These are phyloP conservation scores for Drosophila colorata DNA, from an alignment of 2,888 invertebrate genomes.

Conservation along the genomic window DNA sequence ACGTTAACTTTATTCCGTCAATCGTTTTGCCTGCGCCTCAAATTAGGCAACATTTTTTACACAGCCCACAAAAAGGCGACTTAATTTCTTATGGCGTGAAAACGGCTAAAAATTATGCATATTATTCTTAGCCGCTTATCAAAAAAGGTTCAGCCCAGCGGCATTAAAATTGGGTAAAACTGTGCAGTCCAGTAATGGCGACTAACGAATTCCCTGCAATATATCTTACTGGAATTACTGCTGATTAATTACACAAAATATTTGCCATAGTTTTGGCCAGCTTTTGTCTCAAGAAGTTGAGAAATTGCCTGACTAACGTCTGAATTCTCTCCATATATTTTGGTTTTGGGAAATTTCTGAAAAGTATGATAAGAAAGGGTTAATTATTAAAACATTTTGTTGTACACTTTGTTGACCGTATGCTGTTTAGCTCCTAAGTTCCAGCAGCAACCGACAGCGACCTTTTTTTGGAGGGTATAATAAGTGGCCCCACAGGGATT, in stretches of 20 bases:
- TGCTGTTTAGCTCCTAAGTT: too few species aligned
- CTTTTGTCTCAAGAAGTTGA: neutral
- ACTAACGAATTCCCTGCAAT: slow-evolving; percentile 11
- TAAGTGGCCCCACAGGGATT: slow-evolving; percentile 31
- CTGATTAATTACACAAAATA: neutral
- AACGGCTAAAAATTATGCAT: slow-evolving; percentile 18
- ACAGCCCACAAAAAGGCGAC: slow-evolving; percentile 4
- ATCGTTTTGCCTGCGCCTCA: slow-evolving; percentile 17
- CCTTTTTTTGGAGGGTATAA: slow-evolving; percentile 14
- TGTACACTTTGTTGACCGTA: neutral
- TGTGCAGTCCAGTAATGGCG: neutral
- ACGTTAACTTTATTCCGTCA: slow-evolving; percentile 23
- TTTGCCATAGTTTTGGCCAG: neutral
- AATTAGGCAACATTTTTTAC: slow-evolving; percentile 30
- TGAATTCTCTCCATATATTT: too few species aligned
- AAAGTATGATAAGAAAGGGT: neutral
- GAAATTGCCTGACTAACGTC: neutral
- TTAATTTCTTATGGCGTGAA: slow-evolving; percentile 19
- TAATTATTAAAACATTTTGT: neutral
- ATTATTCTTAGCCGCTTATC: slow-evolving; percentile 26
- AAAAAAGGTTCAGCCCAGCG: slow-evolving; percentile 21
- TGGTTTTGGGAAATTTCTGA: too few species aligned
- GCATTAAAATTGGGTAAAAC: neutral
- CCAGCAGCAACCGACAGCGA: neutral
- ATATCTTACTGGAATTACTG: too few species aligned